A percentile compares a stretch with the other conserved stretches of the same genome.
These are phyloP conservation scores for Drosophila tani DNA, from an alignment of 1,140 invertebrate species.

Conservation along the genomic window DNA sequence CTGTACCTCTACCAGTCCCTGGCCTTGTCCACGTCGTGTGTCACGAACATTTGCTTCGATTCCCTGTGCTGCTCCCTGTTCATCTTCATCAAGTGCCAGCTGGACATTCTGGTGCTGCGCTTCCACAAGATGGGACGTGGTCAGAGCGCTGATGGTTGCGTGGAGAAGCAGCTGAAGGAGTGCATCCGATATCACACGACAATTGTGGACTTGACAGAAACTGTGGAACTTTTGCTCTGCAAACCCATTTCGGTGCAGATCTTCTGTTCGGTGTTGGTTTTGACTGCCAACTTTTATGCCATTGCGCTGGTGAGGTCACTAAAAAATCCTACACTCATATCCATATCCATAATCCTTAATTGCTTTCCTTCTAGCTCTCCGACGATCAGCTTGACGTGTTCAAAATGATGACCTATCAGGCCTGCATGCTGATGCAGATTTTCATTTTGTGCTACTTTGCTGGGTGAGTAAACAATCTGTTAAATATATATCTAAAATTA, in stretches of 20 bases:
- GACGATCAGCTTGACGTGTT: conserved; percentile 44
- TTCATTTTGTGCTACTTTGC: conserved; percentile 78
- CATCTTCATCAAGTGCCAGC: conserved; percentile 65
- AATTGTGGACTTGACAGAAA: conserved; percentile 44
- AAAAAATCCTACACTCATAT: no score
- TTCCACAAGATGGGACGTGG: conserved; percentile 40
- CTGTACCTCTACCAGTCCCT: conserved; percentile 62
- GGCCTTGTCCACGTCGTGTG: conserved; percentile 41
- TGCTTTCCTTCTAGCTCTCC: conserved; percentile 47
- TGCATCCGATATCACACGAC: conserved; percentile 52
- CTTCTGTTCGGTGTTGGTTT: conserved; percentile 69
- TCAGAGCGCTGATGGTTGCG: neutral
- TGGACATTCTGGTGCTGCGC: conserved; percentile 65
- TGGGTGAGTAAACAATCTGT: conserved; percentile 27
- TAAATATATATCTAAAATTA: neutral
- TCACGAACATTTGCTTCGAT: conserved; percentile 70
- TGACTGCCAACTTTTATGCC: conserved; percentile 78
- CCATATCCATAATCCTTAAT: neutral
- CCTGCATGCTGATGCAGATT: conserved; percentile 69
- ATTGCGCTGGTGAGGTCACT: conserved; percentile 58
- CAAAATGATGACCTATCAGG: conserved; percentile 65
- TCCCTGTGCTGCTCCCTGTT: conserved; percentile 67
- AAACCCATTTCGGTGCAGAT: conserved; percentile 72
- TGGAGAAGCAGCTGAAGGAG: conserved; percentile 51
- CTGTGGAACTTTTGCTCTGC: conserved; percentile 57